A percentile compares a stretch with the other conserved stretches of the same genome.
phyloP scores from a whole-genome alignment of 2,888 invertebrate genomes.

The Holacanthella duospinosa region DNA sequence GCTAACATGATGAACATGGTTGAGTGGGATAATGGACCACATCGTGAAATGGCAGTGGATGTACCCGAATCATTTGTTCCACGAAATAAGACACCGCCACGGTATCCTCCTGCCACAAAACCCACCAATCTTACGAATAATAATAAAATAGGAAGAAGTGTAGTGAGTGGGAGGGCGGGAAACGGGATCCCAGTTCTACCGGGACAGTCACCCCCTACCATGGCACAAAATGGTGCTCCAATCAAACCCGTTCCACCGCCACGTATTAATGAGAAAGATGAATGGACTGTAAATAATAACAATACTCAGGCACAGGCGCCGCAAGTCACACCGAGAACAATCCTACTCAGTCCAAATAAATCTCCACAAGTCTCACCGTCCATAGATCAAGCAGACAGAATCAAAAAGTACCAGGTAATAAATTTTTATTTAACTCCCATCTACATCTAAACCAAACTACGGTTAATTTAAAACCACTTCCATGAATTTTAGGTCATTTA shows the following conservation, averaged over 20 bases:
- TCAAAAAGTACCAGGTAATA: conserved; percentile 81
- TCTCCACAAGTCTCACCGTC: conserved; percentile 50
- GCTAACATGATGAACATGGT: conserved; percentile 51
- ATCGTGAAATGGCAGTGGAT: conserved; percentile 98
- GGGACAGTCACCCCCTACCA: conserved; percentile 24
- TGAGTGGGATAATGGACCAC: conserved; percentile 45
- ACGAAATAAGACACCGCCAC: conserved; percentile 78
- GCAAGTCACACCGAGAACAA: conserved; percentile 39
- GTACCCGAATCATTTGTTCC: conserved; percentile 90
- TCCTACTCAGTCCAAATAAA: conserved; percentile 32
- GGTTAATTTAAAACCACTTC: no score
- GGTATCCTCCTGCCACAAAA: conserved; percentile 59
- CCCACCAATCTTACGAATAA: conserved; percentile 18
- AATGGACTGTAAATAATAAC: conserved; percentile 48
- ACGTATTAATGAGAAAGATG: conserved; percentile 56
- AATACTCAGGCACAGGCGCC: conserved; percentile 53
- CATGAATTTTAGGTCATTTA: no score
- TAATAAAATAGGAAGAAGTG: conserved; percentile 26
- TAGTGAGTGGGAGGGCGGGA: conserved; percentile 46
- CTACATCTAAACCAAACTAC: no score
- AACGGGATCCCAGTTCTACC: conserved; percentile 40
- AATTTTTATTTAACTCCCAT: no score
- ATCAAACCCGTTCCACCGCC: conserved; percentile 50
- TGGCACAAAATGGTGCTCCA: conserved; percentile 38
- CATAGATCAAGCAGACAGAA: conserved; percentile 79